These are phyloP conservation scores for Sebastes trivittatus DNA, from an alignment of 2,797 vertebrate species.

Conservation along the genomic window DNA sequence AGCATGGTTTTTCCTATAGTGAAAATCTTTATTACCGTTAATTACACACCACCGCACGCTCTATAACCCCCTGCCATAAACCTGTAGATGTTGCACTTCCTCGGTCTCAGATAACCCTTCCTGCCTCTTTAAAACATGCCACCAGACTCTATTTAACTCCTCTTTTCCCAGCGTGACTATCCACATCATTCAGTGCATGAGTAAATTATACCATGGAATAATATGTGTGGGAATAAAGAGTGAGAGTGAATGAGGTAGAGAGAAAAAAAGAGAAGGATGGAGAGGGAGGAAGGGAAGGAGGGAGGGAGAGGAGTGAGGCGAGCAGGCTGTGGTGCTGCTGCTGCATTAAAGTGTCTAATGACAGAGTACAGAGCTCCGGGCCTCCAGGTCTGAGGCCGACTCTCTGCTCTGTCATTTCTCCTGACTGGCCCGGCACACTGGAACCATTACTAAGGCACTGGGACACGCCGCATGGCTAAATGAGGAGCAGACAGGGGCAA, in stretches of 20 bases:
- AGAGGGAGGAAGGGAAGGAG: not conserved
- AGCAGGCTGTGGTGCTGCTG: conserved; percentile 61
- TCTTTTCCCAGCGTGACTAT: conserved; percentile 28
- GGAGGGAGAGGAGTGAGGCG: conserved; percentile 32
- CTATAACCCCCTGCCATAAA: not conserved
- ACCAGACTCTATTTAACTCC: conserved; percentile 5
- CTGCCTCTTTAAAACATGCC: conserved; percentile 9
- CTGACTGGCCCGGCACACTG: conserved; percentile 62
- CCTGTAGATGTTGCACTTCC: not conserved
- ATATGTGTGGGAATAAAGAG: conserved; percentile 61
- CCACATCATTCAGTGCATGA: conserved; percentile 33
- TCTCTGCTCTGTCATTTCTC: conserved; percentile 78
- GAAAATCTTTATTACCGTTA: not conserved
- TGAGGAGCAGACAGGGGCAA: conserved; percentile 55
- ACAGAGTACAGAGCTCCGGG: conserved; percentile 71
- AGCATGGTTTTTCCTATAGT: not conserved
- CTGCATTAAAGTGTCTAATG: conserved; percentile 77
- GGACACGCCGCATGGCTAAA: conserved; percentile 60
- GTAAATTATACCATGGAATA: conserved; percentile 50
- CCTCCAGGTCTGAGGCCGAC: conserved; percentile 73
- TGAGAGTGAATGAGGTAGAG: conserved; percentile 64
- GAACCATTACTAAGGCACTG: conserved; percentile 70
- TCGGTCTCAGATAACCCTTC: not conserved
- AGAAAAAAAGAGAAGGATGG: conserved; percentile 5
- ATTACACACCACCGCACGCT: not conserved